phyloP scores from a whole-genome alignment of 2,888 invertebrate species.

The Hemicrepidius hirtus region DNA sequence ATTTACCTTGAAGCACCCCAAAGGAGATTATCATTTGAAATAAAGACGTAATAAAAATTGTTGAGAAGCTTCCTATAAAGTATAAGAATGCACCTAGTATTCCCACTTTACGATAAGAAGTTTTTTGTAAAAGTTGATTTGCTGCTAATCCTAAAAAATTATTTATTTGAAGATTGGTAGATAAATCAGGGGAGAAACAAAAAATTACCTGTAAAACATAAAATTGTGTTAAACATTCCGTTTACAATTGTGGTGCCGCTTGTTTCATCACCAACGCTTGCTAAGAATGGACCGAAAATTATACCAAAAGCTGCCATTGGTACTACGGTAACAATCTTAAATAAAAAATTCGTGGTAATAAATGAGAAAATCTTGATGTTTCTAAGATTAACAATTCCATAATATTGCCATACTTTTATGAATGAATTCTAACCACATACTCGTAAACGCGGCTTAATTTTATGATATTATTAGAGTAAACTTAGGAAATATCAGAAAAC shows the following conservation, averaged over 20 bases:
- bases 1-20: slow-evolving; percentile 78
- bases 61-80: slow-evolving; percentile 77
- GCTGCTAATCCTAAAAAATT: slow-evolving; percentile 77
- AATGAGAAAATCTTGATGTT: too few species aligned
- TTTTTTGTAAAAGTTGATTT: slow-evolving; percentile 79
- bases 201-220: slow-evolving; percentile 77
- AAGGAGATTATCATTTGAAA: slow-evolving; percentile 79
- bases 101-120: slow-evolving; percentile 80
- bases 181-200: too few species aligned
- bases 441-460: too few species aligned
- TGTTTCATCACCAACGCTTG: slow-evolving; percentile 79
- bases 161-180: too few species aligned
- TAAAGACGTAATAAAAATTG: slow-evolving; percentile 79
- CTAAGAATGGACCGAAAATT: slow-evolving; percentile 81
- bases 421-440: too few species aligned
- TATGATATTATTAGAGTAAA: too few species aligned
- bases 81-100: slow-evolving; percentile 79
- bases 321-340: slow-evolving; percentile 80
- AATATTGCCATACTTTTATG: too few species aligned
- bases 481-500: too few species aligned
- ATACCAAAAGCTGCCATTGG: slow-evolving; percentile 82
- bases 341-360: too few species aligned
- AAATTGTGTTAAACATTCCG: slow-evolving; percentile 80
- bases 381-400: too few species aligned
- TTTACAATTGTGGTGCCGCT: slow-evolving; percentile 82